These are phyloP conservation scores for Salmo trutta DNA, from an alignment of 2,797 vertebrate genomes.

Conservation along the genomic window DNA sequence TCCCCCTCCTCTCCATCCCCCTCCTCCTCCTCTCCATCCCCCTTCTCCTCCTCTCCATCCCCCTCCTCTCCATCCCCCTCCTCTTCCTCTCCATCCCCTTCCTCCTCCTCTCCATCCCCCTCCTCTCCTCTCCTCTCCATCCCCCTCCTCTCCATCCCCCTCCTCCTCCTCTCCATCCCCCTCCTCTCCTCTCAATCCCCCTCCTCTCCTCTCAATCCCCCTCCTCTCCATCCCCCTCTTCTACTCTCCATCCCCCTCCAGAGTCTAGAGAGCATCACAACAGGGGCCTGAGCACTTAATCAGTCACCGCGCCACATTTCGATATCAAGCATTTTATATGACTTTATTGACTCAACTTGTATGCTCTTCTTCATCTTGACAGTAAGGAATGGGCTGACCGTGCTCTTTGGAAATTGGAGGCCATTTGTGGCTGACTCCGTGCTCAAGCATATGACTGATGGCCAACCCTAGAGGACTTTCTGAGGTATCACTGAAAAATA, in stretches of 20 bases:
- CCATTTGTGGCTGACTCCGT: constrained; percentile 92
- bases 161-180: no score
- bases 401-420: constrained; percentile 91
- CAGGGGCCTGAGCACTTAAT: constrained; percentile 87
- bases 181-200: no score
- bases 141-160: no score
- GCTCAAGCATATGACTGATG: constrained; percentile 96
- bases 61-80: no score
- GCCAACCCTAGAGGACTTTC: constrained; percentile 91
- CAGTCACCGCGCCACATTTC: constrained; percentile 90
- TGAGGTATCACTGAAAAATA: constrained; percentile 94
- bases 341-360: constrained; percentile 97
- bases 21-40: no score
- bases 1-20: no score
- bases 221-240: neutral
- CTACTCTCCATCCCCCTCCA: neutral
- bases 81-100: no score
- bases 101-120: no score
- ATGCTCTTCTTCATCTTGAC: constrained; percentile 98
- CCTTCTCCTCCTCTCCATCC: no score
- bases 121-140: no score
- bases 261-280: constrained; percentile 53
- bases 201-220: no score
- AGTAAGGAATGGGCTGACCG: constrained; percentile 96
- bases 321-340: constrained; percentile 94